phyloP scores from a whole-genome alignment of 1,140 invertebrate species.

The Drosophila nikananu region DNA sequence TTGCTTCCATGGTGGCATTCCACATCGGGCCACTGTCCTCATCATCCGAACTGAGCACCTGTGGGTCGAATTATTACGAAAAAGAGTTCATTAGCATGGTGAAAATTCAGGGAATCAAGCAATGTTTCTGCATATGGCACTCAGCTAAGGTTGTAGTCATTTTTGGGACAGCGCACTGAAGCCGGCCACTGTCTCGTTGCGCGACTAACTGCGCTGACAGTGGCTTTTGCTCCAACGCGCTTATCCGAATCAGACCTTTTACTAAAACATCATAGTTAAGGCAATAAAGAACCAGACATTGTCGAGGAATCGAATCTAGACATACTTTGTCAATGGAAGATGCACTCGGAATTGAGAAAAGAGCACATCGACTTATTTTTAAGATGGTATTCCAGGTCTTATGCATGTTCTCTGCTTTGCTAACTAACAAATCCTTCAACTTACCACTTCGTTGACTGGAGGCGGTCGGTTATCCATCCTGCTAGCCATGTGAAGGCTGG shows the following conservation, averaged over 20 bases:
- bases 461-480: conserved; percentile 56
- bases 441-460: conserved; percentile 54
- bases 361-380: too few species aligned
- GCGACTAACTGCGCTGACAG: conserved; percentile 72
- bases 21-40: conserved; percentile 53
- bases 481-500: conserved; percentile 57
- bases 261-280: conserved; percentile 71
- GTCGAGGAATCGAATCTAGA: background rate
- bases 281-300: background rate
- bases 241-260: conserved; percentile 78
- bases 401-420: too few species aligned
- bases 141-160: conserved; percentile 70
- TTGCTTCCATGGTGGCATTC: conserved; percentile 6
- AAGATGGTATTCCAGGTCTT: background rate
- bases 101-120: background rate
- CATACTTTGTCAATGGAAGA: too few species aligned
- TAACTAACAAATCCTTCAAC: conserved; percentile 6
- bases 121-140: background rate
- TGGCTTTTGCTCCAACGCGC: conserved; percentile 5
- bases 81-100: background rate
- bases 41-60: conserved; percentile 69
- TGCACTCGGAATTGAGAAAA: background rate
- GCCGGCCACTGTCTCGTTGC: conserved; percentile 19
- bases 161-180: conserved; percentile 33
- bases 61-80: background rate